phyloP scores from a whole-genome alignment of 2,113 vertebrate species.

The Urocynchramus pylzowi region DNA sequence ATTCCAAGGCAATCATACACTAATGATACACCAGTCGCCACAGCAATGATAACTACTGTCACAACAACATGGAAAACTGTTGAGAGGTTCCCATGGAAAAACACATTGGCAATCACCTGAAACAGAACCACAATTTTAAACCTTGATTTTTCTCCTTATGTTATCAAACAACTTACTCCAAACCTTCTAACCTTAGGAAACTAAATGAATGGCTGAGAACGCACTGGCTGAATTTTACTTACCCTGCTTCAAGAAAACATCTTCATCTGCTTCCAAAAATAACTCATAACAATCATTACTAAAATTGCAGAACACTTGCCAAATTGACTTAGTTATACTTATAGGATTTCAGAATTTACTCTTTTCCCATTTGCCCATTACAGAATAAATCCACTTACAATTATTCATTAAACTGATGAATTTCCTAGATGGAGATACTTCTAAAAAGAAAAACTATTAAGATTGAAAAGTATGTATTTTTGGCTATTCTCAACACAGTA shows the following conservation, averaged over 20 bases:
- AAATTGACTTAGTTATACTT: not conserved
- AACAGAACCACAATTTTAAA: conserved; percentile 56
- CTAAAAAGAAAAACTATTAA: not conserved
- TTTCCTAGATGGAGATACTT: not conserved
- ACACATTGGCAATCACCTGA: conserved; percentile 87
- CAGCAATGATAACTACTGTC: conserved; percentile 78
- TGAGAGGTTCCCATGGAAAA: conserved; percentile 81
- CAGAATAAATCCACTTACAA: not conserved
- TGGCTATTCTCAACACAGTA: not conserved
- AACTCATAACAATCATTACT: not conserved
- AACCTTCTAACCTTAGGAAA: not conserved
- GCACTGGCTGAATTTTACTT: not conserved
- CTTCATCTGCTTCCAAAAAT: not conserved
- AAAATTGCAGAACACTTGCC: not conserved
- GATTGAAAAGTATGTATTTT: not conserved
- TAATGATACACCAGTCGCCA: conserved; percentile 80
- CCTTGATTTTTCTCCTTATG: not conserved
- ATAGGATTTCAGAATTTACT: not conserved
- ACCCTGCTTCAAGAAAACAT: not conserved
- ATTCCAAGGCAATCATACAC: conserved; percentile 87
- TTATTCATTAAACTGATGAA: not conserved
- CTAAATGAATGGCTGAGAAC: not conserved
- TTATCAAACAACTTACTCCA: not conserved
- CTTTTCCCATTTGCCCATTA: not conserved
- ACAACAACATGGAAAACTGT: conserved; percentile 75